Evolutionary conservation across 2,888 invertebrate genomes (phyloP).

Genomic region (Helobdella robusta): DNA sequence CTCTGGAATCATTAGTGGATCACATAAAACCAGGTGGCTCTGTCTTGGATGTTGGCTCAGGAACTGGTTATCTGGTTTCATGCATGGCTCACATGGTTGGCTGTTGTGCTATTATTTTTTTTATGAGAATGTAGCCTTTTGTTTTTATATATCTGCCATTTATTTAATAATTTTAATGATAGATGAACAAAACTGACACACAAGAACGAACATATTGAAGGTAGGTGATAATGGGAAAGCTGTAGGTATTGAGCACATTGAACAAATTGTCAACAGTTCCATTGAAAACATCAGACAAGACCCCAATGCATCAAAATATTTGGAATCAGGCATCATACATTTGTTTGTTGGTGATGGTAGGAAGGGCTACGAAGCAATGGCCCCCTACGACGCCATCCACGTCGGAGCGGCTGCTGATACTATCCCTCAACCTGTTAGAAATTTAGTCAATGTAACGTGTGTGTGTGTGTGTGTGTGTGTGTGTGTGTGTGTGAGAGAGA

Average conservation of each 20-base stretch:
- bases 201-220: not conserved
- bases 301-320: conserved; percentile 11
- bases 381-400: conserved; percentile 51
- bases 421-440: conserved; percentile 48
- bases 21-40: conserved; percentile 52
- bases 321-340: conserved; percentile 9
- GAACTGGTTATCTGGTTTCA: conserved; percentile 50
- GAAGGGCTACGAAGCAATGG: conserved; percentile 42
- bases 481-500: no score
- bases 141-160: not conserved
- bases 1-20: conserved; percentile 46
- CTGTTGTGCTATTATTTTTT: not conserved
- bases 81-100: conserved; percentile 51
- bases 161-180: not conserved
- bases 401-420: conserved; percentile 50
- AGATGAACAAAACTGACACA: not conserved
- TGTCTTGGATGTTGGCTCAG: conserved; percentile 50
- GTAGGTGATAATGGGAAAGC: conserved; percentile 23
- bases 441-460: no score
- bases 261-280: conserved; percentile 18
- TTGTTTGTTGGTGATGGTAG: conserved; percentile 47
- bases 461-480: no score
- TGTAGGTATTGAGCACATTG: conserved; percentile 28
- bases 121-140: not conserved
- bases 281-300: conserved; percentile 19